phyloP scores from a whole-genome alignment of 2,888 invertebrate genomes.

The Tinea pellionella region DNA sequence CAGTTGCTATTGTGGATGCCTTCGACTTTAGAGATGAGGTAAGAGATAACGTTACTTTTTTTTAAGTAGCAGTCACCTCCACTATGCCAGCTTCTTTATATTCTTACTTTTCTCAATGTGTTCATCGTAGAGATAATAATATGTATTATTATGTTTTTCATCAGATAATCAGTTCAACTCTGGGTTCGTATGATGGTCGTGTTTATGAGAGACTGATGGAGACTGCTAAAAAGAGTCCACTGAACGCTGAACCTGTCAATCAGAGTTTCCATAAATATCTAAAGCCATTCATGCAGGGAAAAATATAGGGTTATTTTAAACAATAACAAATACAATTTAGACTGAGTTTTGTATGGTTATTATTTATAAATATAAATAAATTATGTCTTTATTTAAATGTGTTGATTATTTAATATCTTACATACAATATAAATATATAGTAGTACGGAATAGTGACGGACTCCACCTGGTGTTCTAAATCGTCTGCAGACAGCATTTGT shows the following conservation, averaged over 20 bases:
- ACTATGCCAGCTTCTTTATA: too few species aligned
- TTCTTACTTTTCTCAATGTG: too few species aligned
- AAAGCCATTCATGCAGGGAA: slow-evolving; percentile 79
- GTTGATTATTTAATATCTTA: background rate
- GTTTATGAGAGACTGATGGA: slow-evolving; percentile 84
- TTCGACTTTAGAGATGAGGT: slow-evolving; percentile 88
- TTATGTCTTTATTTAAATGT: background rate
- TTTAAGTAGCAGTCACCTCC: too few species aligned
- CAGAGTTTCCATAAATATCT: slow-evolving; percentile 78
- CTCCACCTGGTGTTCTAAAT: too few species aligned
- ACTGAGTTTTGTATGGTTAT: background rate
- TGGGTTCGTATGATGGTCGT: slow-evolving; percentile 86
- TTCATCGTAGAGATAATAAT: too few species aligned
- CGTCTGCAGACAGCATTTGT: too few species aligned
- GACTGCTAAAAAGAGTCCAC: slow-evolving; percentile 82
- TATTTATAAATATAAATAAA: background rate
- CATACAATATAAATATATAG: too few species aligned
- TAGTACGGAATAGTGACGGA: too few species aligned
- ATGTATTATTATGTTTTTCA: too few species aligned
- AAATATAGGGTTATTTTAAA: slow-evolving; percentile 54
- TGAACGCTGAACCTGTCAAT: slow-evolving; percentile 83
- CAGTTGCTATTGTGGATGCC: slow-evolving; percentile 89
- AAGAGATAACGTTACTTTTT: slow-evolving; percentile 16
- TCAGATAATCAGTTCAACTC: slow-evolving; percentile 69
- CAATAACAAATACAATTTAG: background rate